phyloP scores from a whole-genome alignment of 2,797 vertebrate genomes.

The Schizopygopsis malacanthus region DNA sequence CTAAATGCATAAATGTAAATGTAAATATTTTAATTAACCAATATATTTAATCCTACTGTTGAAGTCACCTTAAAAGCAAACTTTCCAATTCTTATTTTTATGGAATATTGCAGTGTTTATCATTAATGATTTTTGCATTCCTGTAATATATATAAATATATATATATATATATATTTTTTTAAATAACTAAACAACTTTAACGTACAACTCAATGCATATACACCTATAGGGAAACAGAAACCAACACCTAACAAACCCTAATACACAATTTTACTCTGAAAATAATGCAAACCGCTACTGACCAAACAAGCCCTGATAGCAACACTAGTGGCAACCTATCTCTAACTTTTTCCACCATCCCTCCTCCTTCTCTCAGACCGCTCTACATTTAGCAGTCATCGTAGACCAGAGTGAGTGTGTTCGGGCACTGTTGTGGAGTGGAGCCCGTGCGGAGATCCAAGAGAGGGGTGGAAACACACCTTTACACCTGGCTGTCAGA shows the following conservation, averaged over 20 bases:
- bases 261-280: neutral
- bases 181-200: neutral
- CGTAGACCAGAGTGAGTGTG: conserved; percentile 68
- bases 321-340: neutral
- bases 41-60: neutral
- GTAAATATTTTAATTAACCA: neutral
- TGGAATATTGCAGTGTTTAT: neutral
- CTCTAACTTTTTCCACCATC: neutral
- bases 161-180: too few species aligned
- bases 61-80: neutral
- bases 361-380: conserved; percentile 66
- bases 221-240: neutral
- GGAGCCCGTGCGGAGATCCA: conserved; percentile 69
- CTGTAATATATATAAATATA: too few species aligned
- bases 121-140: neutral
- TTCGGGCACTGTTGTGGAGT: conserved; percentile 68
- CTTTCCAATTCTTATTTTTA: neutral
- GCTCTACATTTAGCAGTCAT: conserved; percentile 81
- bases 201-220: neutral
- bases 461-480: conserved; percentile 77
- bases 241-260: neutral
- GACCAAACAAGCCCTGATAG: neutral
- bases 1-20: too few species aligned
- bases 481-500: conserved; percentile 79
- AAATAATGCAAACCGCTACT: neutral